Percentiles rank a stretch among this genome's conserved stretches.
These are phyloP conservation scores for Benthosema pterotum DNA, from an alignment of 2,797 vertebrate species.

Conservation along the genomic window DNA sequence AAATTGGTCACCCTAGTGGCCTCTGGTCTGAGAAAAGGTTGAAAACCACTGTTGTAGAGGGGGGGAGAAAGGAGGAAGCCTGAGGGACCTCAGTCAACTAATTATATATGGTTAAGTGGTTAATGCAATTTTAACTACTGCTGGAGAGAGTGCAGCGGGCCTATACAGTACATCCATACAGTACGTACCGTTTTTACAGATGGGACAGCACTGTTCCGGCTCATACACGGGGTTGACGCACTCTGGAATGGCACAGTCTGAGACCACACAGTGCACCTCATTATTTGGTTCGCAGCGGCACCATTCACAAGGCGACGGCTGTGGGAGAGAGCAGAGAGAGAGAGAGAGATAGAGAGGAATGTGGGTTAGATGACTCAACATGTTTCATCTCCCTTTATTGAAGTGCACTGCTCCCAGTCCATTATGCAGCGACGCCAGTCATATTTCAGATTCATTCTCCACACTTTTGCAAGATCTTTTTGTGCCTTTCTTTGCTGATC, in stretches of 20 bases:
- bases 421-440: neutral
- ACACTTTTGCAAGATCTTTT: neutral
- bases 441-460: neutral
- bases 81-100: no score
- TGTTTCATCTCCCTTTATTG: constrained; percentile 24
- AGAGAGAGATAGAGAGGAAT: constrained; percentile 23
- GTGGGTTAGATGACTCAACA: constrained; percentile 53
- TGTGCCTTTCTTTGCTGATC: neutral
- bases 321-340: constrained; percentile 42
- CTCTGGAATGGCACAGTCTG: constrained; percentile 98
- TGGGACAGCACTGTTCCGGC: constrained; percentile 98
- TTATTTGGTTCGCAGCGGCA: constrained; percentile 99
- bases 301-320: constrained; percentile 99
- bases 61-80: no score
- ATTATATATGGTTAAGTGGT: no score
- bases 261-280: constrained; percentile 99
- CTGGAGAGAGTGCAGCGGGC: constrained; percentile 28
- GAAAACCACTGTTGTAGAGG: no score
- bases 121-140: constrained; percentile 61
- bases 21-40: no score
- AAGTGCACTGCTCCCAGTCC: neutral
- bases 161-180: no score
- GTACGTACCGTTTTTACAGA: constrained; percentile 99
- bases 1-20: no score
- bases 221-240: constrained; percentile 99